Evolutionary conservation across 1,140 invertebrate species (phyloP).

Genomic region (Leptinotarsa lineolata): DNA sequence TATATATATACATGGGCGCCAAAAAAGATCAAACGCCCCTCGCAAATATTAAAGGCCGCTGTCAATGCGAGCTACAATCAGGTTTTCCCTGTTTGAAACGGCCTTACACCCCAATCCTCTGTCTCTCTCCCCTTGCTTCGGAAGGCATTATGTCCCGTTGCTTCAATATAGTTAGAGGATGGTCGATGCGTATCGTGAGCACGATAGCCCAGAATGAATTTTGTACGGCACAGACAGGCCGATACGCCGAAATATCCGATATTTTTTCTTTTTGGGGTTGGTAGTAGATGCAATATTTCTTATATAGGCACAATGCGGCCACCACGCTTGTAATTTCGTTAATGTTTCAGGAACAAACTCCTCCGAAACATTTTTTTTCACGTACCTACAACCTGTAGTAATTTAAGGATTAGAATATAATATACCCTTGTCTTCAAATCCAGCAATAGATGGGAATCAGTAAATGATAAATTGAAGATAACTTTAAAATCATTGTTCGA

Average conservation of each 20-base stretch:
- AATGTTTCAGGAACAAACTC: too few relatives aligned
- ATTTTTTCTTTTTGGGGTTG: neutral
- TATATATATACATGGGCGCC: too few relatives aligned
- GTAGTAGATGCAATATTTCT: neutral
- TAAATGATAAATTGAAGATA: too few relatives aligned
- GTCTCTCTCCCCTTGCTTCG: constrained; percentile 38
- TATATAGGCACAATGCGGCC: too few relatives aligned
- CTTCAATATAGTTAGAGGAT: constrained; percentile 18
- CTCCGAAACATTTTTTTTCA: too few relatives aligned
- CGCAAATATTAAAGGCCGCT: neutral
- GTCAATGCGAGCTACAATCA: constrained; percentile 19
- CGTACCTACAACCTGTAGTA: too few relatives aligned
- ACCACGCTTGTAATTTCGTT: too few relatives aligned
- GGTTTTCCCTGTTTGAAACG: constrained; percentile 45
- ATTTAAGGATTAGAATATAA: too few relatives aligned
- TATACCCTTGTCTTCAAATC: too few relatives aligned
- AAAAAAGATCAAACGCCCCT: neutral
- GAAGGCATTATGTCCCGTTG: constrained; percentile 39
- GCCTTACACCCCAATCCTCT: constrained; percentile 45
- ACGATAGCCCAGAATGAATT: constrained; percentile 8
- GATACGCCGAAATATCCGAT: neutral
- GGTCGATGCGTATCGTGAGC: constrained; percentile 10
- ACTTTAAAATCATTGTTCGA: too few relatives aligned
- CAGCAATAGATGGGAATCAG: too few relatives aligned
- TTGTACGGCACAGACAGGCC: neutral